These are phyloP conservation scores for Drosophila hamatofila DNA, from an alignment of 2,888 invertebrate genomes.

Conservation along the genomic window DNA sequence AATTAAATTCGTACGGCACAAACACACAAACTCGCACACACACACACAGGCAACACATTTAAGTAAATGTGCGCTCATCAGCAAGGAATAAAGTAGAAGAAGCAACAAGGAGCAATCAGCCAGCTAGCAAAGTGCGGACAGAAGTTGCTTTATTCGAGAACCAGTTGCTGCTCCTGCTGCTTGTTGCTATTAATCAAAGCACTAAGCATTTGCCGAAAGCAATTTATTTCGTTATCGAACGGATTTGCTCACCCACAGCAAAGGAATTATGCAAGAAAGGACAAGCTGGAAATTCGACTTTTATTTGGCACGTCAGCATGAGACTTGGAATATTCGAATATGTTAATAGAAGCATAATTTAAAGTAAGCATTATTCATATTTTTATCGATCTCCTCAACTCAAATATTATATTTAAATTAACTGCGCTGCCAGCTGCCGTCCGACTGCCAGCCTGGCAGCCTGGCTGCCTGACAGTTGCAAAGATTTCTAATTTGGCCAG, in stretches of 20 bases:
- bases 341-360: slow-evolving; percentile 38
- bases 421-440: slow-evolving; percentile 38
- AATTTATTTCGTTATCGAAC: slow-evolving; percentile 80
- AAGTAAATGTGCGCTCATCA: slow-evolving; percentile 76
- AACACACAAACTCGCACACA: slow-evolving; percentile 40
- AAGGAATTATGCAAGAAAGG: slow-evolving; percentile 59
- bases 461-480: neutral
- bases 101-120: slow-evolving; percentile 29
- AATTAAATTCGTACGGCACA: slow-evolving; percentile 80
- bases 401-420: slow-evolving; percentile 61
- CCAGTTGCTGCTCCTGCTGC: slow-evolving; percentile 63
- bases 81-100: slow-evolving; percentile 44
- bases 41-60: slow-evolving; percentile 49
- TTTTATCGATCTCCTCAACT: slow-evolving; percentile 43
- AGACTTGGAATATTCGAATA: neutral
- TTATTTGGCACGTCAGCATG: slow-evolving; percentile 2
- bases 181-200: slow-evolving; percentile 74
- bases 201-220: slow-evolving; percentile 80
- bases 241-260: slow-evolving; percentile 48
- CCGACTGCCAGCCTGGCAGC: slow-evolving; percentile 19
- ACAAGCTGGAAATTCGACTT: slow-evolving; percentile 12
- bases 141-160: slow-evolving; percentile 32
- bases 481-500: slow-evolving; percentile 27
- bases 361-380: slow-evolving; percentile 41
- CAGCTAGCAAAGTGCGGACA: slow-evolving; percentile 31